Conservation (phyloP, 2,113 vertebrate species). For the Gallinago paraguaiae region DNA sequence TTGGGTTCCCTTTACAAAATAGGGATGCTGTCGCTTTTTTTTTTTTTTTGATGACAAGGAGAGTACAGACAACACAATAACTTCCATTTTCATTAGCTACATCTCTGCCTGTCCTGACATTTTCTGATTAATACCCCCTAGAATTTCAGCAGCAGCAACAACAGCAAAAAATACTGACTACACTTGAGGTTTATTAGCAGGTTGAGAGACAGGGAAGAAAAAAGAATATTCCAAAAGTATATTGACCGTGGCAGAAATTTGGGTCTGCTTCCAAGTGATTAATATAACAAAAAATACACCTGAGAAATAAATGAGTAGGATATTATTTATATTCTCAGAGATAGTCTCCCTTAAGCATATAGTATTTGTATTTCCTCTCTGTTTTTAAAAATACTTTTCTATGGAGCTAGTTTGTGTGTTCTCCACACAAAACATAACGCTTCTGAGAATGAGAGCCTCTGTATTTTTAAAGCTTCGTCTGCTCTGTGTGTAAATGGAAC, state of each 20-base stretch:
- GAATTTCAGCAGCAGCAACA: background rate
- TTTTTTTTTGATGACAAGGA: background rate
- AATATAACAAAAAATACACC: background rate
- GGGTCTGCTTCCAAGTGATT: background rate
- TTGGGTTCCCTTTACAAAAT: background rate
- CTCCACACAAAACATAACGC: background rate
- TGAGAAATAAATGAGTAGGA: background rate
- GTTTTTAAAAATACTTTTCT: background rate
- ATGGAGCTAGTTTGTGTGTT: background rate
- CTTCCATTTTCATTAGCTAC: conserved; percentile 6
- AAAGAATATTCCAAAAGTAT: background rate
- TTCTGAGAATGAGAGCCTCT: background rate
- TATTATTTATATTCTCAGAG: background rate
- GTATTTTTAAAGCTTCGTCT: background rate
- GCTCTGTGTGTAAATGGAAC: background rate
- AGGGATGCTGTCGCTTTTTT: background rate
- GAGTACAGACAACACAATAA: background rate
- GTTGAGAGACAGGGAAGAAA: background rate
- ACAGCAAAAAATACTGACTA: background rate
- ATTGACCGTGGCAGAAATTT: background rate
- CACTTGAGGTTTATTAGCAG: background rate
- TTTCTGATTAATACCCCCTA: background rate
- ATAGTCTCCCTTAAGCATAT: background rate
- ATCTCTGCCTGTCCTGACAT: background rate
- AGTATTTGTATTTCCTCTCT: background rate